phyloP scores from a whole-genome alignment of 2,113 vertebrate genomes.

The Salvelinus alpinus region DNA sequence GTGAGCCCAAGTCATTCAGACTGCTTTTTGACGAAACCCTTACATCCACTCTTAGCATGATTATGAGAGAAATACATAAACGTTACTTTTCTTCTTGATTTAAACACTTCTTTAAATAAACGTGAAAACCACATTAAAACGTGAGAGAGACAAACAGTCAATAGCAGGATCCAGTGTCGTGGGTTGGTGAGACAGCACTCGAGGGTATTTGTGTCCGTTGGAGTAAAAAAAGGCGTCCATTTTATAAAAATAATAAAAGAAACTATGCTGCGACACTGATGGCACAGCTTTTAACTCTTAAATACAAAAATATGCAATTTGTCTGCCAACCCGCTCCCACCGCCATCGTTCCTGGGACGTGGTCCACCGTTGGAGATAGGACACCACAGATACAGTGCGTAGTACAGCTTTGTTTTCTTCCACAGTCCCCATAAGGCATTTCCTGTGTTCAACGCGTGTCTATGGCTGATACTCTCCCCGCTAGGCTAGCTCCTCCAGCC shows the following conservation, averaged over 20 bases:
- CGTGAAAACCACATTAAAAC: conserved; percentile 72
- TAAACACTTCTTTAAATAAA: conserved; percentile 78
- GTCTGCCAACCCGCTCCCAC: conserved; percentile 39
- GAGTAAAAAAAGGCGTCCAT: conserved; percentile 77
- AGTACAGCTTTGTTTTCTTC: conserved; percentile 76
- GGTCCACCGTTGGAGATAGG: conserved; percentile 71
- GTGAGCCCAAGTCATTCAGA: conserved; percentile 86
- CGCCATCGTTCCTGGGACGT: conserved; percentile 70
- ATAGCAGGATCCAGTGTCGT: conserved; percentile 89
- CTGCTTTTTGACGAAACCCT: conserved; percentile 74
- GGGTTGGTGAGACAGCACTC: conserved; percentile 86
- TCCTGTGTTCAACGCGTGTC: conserved; percentile 87
- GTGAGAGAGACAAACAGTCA: conserved; percentile 69
- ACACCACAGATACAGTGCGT: conserved; percentile 81
- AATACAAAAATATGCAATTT: conserved; percentile 96
- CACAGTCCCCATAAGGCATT: conserved; percentile 94
- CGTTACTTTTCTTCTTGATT: conserved; percentile 50
- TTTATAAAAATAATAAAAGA: conserved; percentile 84
- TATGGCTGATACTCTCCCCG: conserved; percentile 84
- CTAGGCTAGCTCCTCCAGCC: neutral
- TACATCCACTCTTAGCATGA: conserved; percentile 75
- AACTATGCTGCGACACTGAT: conserved; percentile 76
- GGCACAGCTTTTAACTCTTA: conserved; percentile 88
- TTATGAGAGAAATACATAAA: conserved; percentile 69
- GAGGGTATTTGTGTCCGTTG: conserved; percentile 86